Evolutionary conservation across 2,888 invertebrate species (phyloP).

Genomic region (Silvanus unidentatus): DNA sequence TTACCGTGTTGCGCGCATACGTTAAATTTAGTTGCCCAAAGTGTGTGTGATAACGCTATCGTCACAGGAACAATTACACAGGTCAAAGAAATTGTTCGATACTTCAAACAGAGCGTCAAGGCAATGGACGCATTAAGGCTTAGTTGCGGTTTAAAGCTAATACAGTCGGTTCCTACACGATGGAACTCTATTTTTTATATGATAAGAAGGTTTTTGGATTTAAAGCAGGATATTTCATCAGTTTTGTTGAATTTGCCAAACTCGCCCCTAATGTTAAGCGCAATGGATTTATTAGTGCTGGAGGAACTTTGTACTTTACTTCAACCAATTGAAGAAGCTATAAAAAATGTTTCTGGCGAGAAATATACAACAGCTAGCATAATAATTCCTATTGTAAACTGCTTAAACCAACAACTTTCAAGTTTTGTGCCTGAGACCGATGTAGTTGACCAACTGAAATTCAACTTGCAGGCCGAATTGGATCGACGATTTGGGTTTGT

Average conservation of each 20-base stretch:
- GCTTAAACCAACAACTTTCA: conserved; percentile 7
- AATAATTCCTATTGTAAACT: conserved; percentile 26
- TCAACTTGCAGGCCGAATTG: conserved; percentile 5
- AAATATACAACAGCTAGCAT: conserved; percentile 27
- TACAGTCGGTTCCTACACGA: conserved; percentile 24
- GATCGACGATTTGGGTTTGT: conserved; percentile 10
- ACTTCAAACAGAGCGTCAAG: too few species aligned
- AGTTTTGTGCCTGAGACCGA: conserved; percentile 1
- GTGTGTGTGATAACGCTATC: neutral
- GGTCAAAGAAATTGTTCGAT: conserved; percentile 6
- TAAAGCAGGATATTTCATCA: conserved; percentile 13
- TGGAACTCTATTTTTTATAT: conserved; percentile 23
- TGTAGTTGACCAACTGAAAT: conserved; percentile 4
- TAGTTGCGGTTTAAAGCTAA: conserved; percentile 11
- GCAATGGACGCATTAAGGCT: neutral
- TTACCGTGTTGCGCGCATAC: conserved; percentile 13
- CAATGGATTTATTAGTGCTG: conserved; percentile 19
- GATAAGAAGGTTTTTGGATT: conserved; percentile 18
- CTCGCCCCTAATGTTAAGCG: conserved; percentile 28
- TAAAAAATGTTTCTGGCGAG: conserved; percentile 26
- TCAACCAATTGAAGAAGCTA: conserved; percentile 24
- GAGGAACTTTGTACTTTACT: conserved; percentile 10
- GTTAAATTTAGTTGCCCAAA: neutral
- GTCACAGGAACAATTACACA: neutral
- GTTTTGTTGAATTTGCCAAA: conserved; percentile 12